These are phyloP conservation scores for Anthophora plumipes DNA, from an alignment of 2,888 invertebrate species.

Conservation along the genomic window DNA sequence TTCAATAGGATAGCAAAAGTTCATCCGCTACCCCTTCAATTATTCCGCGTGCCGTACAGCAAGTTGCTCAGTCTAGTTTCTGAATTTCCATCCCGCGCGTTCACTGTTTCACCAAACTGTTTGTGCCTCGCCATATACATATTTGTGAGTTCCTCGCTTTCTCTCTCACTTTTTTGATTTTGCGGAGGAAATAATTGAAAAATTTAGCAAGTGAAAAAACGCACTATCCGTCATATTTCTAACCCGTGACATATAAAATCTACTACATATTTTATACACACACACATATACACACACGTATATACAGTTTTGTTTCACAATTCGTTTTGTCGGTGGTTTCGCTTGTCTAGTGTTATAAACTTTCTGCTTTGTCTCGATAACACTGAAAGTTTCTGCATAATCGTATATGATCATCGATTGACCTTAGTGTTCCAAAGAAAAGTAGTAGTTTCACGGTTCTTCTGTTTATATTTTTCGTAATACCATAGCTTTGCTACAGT, in stretches of 20 bases:
- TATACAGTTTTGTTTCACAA: too few species aligned
- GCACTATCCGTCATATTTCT: too few species aligned
- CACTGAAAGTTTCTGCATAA: not conserved
- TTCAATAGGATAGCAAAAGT: slow-evolving; percentile 24
- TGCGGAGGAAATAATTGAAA: not conserved
- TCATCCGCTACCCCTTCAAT: slow-evolving; percentile 9
- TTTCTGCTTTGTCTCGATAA: not conserved
- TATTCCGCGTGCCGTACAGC: slow-evolving; percentile 15
- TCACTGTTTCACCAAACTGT: slow-evolving; percentile 5
- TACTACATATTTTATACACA: not conserved
- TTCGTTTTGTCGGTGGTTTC: too few species aligned
- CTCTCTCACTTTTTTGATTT: too few species aligned
- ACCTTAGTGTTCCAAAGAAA: not conserved
- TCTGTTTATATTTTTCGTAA: too few species aligned
- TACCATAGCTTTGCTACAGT: too few species aligned
- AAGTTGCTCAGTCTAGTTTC: slow-evolving; percentile 16
- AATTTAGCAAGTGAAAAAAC: too few species aligned
- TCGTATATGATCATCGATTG: not conserved
- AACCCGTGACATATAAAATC: too few species aligned
- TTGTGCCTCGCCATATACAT: slow-evolving; percentile 4
- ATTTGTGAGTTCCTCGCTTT: not conserved
- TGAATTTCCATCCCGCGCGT: not conserved
- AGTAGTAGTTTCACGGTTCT: too few species aligned
- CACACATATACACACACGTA: too few species aligned
- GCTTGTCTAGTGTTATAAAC: not conserved